Base-by-base conservation (phyloP, 2,888 invertebrate genomes). In the Cancer borealis region DNA sequence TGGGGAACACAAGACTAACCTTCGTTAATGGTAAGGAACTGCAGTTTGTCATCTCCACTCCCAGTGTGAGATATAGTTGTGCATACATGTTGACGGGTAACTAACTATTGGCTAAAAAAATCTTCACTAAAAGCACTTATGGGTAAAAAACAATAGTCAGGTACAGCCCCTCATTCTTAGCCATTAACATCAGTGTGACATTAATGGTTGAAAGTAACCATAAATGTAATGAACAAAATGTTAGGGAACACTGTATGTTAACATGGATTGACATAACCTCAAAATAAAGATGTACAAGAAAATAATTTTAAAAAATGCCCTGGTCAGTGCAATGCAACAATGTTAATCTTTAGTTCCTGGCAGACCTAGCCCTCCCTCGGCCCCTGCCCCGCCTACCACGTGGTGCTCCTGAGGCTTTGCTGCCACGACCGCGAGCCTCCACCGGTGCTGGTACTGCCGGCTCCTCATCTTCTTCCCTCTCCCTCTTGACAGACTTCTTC, bases 401-500 rank as follows among this genome's bases (percentile, higher is more conserved):
- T 21, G 45, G 14, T 45, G 30, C n/a, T 6, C 73, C 91, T 21
- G n/a, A 54, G 73, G 3, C n/a, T 39, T 60, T 12, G 26, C 47
- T 21, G n/a, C 54, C 84, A n/a, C 73, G 45, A 17, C 92, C 73
- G 14, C 46, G 46, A 21, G 45, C 84, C 30, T 54, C 26, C n/a
- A 46, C 84, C 47, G 39, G 84, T 30, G 14, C 84, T 21, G 73
- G 6, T n/a, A 54, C 90, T 26, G 73, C 47, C 46, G 46, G 45
- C 30, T 92, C 92, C 73, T 84, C 84, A 2, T 92, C 92, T 21
- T 47, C 84, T 46, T 92, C 88, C 46, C 60, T 92, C 92, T 88
- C 92, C 45, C 88, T 60, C 54, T 88, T 92, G 66, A 1, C 92
- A 12, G 45, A 26, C n/a, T 92, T 79, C 46, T 46, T 91, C 90